Conservation (phyloP, 1,140 invertebrate species). For the Lerema accius region DNA sequence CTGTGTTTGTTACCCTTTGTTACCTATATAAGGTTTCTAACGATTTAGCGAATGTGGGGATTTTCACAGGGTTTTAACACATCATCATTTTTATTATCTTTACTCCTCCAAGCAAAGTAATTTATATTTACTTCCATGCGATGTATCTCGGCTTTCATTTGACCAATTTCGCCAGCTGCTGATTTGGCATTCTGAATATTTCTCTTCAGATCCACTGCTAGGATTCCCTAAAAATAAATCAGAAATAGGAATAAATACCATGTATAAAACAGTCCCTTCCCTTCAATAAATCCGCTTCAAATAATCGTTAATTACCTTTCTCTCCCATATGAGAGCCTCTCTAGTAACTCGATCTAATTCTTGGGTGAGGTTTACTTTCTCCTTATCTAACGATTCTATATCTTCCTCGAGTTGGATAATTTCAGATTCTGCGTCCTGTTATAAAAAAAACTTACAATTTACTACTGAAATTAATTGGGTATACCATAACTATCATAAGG, state of each 20-base stretch:
- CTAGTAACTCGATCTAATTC: slow-evolving; percentile 85
- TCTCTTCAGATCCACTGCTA: slow-evolving; percentile 87
- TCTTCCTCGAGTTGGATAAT: slow-evolving; percentile 86
- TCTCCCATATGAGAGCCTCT: slow-evolving; percentile 90
- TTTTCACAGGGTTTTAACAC: too few species aligned
- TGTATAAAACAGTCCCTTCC: too few species aligned
- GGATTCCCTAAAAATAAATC: slow-evolving; percentile 82
- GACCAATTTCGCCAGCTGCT: slow-evolving; percentile 86
- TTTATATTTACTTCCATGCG: slow-evolving; percentile 87
- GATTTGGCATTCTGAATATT: slow-evolving; percentile 86
- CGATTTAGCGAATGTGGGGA: too few species aligned
- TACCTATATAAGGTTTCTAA: too few species aligned
- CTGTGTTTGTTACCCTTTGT: too few species aligned
- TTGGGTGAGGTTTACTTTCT: slow-evolving; percentile 85
- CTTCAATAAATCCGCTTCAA: background rate
- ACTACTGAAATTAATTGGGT: too few species aligned
- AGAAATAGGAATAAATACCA: too few species aligned
- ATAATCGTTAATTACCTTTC: slow-evolving; percentile 83
- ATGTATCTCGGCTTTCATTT: slow-evolving; percentile 92
- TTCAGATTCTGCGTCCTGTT: slow-evolving; percentile 85
- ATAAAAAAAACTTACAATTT: slow-evolving; percentile 38
- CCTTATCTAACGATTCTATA: slow-evolving; percentile 85
- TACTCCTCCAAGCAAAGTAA: too few species aligned
- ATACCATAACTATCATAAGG: too few species aligned
- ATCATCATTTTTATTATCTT: too few species aligned